Evolutionary conservation across 2,113 vertebrate species (phyloP), one percentile per base, ranked within the genome.

Genomic region (Polyodon spathula): DNA sequence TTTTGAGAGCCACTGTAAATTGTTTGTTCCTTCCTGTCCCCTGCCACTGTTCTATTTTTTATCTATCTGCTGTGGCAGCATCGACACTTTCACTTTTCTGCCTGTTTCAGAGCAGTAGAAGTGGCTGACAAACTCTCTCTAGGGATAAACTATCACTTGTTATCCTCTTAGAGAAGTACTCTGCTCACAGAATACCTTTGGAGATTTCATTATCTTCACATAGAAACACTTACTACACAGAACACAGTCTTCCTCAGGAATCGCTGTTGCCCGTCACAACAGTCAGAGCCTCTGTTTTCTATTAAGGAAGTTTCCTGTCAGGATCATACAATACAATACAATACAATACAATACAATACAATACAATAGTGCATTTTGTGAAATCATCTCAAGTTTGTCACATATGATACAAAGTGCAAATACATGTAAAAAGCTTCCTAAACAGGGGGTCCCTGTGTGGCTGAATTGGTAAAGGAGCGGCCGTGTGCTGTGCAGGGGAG

Each of bases 181-280:
- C 53, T 37, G 53, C 53, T 16, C 53, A 55, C 53, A 5, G 17
- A n/a, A 27, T 17, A 6, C 15, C 53, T 10, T 16, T 55, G n/a
- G 37, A 55, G 53, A 55, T 55, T 27, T 55, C 15, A 55, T 55
- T 55, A 55, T 55, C 53, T 38, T 38, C 16, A 55, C 53, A 55
- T 4, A 55, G 53, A 55, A 38, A 27, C 17, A 55, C 17, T 55
- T 55, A 55, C 37, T 37, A 54, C 16, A 55, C 15, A 55, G 37
- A 55, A 37, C 4, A 4, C 11, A 16, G 27, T 10, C 37, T 38
- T 55, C 15, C 51, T 53, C 16, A 6, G 53, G 37, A 55, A 6
- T 9, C n/a, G 53, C 53, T 38, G 37, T 10, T 55, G 53, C 7
- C 48, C 6, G 14, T 54, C 17, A 54, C 53, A 6, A 8, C 14